Conservation (phyloP, 2,113 vertebrate species). For the Takifugu bimaculatus region DNA sequence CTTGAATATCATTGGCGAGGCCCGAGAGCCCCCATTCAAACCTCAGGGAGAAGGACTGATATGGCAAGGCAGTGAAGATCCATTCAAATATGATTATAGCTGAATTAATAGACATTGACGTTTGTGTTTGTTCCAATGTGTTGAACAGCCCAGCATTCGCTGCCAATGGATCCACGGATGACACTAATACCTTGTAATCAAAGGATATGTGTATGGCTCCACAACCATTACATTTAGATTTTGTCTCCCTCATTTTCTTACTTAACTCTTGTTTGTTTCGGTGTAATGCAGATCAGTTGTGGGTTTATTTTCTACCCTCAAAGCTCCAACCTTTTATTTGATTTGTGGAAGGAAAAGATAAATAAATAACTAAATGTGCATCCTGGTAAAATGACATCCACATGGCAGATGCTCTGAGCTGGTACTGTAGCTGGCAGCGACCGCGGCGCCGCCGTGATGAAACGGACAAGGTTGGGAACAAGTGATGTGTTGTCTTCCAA, state of each 20-base stretch:
- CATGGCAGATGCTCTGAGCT: constrained; percentile 62
- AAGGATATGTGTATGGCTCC: constrained; percentile 62
- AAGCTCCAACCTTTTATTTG: constrained; percentile 70
- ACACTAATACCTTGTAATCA: constrained; percentile 72
- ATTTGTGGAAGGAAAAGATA: constrained; percentile 65
- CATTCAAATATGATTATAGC: constrained; percentile 67
- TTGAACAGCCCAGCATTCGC: constrained; percentile 54
- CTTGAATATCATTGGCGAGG: constrained; percentile 46
- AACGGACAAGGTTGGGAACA: constrained; percentile 56
- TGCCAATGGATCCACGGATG: constrained; percentile 62
- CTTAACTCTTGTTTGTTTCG: constrained; percentile 68
- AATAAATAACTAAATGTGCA: constrained; percentile 27
- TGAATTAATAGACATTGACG: constrained; percentile 72
- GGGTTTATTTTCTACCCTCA: constrained; percentile 70
- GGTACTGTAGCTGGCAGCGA: constrained; percentile 49
- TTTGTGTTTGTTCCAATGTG: constrained; percentile 67
- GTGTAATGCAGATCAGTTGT: constrained; percentile 68
- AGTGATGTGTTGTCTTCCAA: constrained; percentile 36
- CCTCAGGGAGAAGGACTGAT: constrained; percentile 43
- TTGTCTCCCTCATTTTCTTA: constrained; percentile 62
- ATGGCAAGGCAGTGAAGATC: constrained; percentile 56
- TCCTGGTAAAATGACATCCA: constrained; percentile 75
- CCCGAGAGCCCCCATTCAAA: constrained; percentile 52
- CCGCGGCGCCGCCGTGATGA: constrained; percentile 44
- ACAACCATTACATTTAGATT: constrained; percentile 64